Conservation (phyloP, 1,140 invertebrate species). For the Cherax quadricarinatus region DNA sequence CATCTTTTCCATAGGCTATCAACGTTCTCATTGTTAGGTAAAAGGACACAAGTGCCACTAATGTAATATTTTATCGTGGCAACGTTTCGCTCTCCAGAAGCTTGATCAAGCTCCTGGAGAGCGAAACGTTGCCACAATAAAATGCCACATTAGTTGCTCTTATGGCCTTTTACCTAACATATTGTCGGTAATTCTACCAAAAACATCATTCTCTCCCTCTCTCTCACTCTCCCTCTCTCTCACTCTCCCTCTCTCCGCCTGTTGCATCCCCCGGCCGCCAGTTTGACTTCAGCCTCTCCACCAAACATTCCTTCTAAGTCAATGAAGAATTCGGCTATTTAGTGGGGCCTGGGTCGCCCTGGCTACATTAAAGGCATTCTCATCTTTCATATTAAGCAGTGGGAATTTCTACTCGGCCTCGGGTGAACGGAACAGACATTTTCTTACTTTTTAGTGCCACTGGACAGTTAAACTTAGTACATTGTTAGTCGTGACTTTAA, state of each 20-base stretch:
- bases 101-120: too few species aligned
- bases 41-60: too few species aligned
- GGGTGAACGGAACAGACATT: neutral
- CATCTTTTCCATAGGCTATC: too few species aligned
- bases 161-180: too few species aligned
- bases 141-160: too few species aligned
- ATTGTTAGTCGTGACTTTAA: too few species aligned
- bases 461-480: too few species aligned
- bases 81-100: too few species aligned
- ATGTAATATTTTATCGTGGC: too few species aligned
- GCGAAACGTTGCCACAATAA: too few species aligned
- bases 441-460: neutral
- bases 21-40: too few species aligned
- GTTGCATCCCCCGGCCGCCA: neutral
- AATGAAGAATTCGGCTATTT: conserved; percentile 60
- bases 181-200: too few species aligned
- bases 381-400: conserved; percentile 63
- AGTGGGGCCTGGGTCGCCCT: neutral
- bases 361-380: conserved; percentile 56
- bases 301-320: conserved; percentile 55
- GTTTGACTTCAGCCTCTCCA: conserved; percentile 2
- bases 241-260: neutral
- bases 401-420: conserved; percentile 44
- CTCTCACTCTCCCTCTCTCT: neutral
- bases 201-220: neutral